Conservation (phyloP, 2,888 invertebrate genomes). For the Stenodema calcarata region DNA sequence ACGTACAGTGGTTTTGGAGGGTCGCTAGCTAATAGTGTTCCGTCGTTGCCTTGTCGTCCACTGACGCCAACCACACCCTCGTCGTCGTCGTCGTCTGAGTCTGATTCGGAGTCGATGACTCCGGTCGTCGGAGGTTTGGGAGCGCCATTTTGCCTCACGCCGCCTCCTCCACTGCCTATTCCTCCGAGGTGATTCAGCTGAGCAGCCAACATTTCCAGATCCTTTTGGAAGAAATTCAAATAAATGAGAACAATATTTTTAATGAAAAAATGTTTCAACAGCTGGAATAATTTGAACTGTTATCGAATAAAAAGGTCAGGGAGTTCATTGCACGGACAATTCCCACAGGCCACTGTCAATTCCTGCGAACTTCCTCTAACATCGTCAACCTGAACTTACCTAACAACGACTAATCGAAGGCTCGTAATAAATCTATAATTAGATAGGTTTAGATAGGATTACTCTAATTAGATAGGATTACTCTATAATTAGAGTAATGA, state of each 20-base stretch:
- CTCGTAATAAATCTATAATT: too few relatives aligned
- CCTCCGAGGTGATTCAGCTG: conserved; percentile 93
- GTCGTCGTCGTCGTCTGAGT: conserved; percentile 71
- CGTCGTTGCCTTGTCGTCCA: conserved; percentile 75
- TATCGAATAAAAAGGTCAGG: too few relatives aligned
- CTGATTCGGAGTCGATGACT: conserved; percentile 61
- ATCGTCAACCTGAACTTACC: too few relatives aligned
- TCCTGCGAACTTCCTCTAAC: too few relatives aligned
- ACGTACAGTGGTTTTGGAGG: conserved; percentile 91
- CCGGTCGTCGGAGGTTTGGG: conserved; percentile 53
- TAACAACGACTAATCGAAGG: too few relatives aligned
- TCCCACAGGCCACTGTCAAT: too few relatives aligned
- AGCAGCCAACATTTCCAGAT: conserved; percentile 94
- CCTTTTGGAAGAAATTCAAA: conserved; percentile 67
- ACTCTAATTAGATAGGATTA: too few relatives aligned
- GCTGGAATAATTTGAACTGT: too few relatives aligned
- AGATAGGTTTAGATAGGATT: too few relatives aligned
- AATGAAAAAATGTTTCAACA: too few relatives aligned
- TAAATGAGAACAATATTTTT: not conserved
- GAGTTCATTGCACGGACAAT: too few relatives aligned
- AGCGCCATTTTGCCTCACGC: conserved; percentile 51
- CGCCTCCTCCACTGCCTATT: conserved; percentile 60
- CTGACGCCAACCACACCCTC: conserved; percentile 57
- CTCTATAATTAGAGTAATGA: too few relatives aligned
- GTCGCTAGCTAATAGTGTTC: conserved; percentile 93